Evolutionary conservation across 2,888 invertebrate species (phyloP).

Genomic region (Villa cingulata): DNA sequence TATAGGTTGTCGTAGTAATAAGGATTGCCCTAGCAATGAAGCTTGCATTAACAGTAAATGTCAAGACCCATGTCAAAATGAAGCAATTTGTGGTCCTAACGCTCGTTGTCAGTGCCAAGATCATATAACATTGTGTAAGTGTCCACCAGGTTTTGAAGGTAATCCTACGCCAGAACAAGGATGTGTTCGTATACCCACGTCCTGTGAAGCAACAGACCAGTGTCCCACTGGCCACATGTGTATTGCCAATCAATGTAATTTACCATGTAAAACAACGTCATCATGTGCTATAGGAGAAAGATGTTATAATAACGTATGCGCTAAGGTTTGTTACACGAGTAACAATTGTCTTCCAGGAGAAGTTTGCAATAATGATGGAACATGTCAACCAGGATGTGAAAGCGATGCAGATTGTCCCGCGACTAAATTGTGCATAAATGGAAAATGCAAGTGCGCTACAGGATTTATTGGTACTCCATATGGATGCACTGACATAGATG

Average conservation of each 20-base stretch:
- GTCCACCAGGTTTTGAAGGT: conserved; percentile 74
- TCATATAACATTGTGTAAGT: conserved; percentile 63
- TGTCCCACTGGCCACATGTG: conserved; percentile 70
- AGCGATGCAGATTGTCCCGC: conserved; percentile 65
- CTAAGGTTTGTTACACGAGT: conserved; percentile 77
- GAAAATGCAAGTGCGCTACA: conserved; percentile 60
- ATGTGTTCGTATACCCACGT: conserved; percentile 65
- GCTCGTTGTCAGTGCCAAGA: conserved; percentile 62
- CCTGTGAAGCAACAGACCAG: conserved; percentile 52
- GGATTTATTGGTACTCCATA: conserved; percentile 62
- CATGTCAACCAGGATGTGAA: conserved; percentile 72
- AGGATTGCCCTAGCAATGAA: conserved; percentile 60
- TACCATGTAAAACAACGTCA: conserved; percentile 58
- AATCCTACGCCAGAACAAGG: conserved; percentile 80
- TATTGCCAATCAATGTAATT: conserved; percentile 60
- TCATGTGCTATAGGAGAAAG: conserved; percentile 74
- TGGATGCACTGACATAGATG: conserved; percentile 71
- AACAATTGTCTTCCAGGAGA: conserved; percentile 84
- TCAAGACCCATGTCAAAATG: conserved; percentile 63
- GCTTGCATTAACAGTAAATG: conserved; percentile 78
- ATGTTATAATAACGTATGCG: conserved; percentile 63
- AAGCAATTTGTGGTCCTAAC: conserved; percentile 71
- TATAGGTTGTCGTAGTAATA: conserved; percentile 72
- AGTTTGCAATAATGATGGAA: conserved; percentile 63
- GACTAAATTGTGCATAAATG: conserved; percentile 61